Conservation (phyloP, 2,113 vertebrate species). For the Nipponia nippon region DNA sequence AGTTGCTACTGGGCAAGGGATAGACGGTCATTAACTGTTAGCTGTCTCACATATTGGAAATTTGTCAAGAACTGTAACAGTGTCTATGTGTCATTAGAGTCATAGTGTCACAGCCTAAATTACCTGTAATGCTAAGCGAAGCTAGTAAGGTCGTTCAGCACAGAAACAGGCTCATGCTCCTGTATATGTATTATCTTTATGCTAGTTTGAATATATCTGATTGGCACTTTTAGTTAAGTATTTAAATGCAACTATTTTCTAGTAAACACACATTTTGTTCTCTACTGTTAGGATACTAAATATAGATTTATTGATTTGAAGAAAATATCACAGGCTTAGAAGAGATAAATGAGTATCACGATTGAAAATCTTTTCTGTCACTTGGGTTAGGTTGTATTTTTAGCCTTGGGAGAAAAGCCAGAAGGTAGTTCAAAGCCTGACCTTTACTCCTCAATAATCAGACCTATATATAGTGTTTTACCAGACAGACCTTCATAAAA, state of each 20-base stretch:
- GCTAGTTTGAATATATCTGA: not conserved
- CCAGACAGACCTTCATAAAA: not conserved
- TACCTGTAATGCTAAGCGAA: not conserved
- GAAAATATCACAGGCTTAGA: not conserved
- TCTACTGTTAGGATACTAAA: not conserved
- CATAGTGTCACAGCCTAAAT: not conserved
- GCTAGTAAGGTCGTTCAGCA: not conserved
- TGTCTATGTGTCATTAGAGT: not conserved
- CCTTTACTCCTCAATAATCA: conserved; percentile 27
- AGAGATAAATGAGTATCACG: not conserved
- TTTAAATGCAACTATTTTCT: not conserved
- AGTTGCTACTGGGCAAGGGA: not conserved
- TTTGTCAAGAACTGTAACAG: not conserved
- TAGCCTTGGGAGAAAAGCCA: conserved; percentile 22
- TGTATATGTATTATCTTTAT: not conserved
- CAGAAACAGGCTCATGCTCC: not conserved
- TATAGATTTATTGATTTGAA: not conserved
- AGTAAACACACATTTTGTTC: not conserved
- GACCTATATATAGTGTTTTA: conserved; percentile 24
- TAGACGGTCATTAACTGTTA: not conserved
- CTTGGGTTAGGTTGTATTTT: conserved; percentile 28
- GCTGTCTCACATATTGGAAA: not conserved
- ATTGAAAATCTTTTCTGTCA: conserved; percentile 11
- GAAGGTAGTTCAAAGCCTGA: conserved; percentile 33
- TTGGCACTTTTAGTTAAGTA: not conserved